These are phyloP conservation scores for Cacatua alba DNA, from an alignment of 2,113 vertebrate species.

Conservation along the genomic window DNA sequence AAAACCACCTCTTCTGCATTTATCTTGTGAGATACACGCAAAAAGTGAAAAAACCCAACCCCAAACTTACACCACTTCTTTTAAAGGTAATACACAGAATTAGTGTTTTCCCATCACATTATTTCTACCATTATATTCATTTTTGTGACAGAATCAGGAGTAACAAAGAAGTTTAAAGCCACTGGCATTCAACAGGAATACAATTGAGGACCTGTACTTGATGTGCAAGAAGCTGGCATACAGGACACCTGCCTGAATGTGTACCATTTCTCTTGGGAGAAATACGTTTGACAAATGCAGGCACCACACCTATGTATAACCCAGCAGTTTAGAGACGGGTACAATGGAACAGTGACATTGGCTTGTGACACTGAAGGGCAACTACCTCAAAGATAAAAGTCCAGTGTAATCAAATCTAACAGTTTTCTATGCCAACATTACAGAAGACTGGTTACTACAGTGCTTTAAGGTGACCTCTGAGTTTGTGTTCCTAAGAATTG, in stretches of 20 bases:
- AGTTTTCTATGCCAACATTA: neutral
- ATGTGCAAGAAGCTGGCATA: neutral
- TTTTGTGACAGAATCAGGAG: neutral
- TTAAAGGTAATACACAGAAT: neutral
- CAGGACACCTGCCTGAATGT: neutral
- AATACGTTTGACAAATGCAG: neutral
- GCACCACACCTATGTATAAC: neutral
- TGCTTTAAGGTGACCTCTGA: neutral
- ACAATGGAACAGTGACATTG: neutral
- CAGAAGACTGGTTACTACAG: neutral
- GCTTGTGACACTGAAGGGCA: neutral
- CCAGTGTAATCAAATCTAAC: neutral
- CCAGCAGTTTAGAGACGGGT: neutral
- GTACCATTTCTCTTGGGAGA: neutral
- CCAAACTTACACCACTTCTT: neutral
- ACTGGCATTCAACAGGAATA: neutral
- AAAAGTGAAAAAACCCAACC: neutral
- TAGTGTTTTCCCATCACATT: neutral
- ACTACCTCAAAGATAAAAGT: neutral
- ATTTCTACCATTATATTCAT: neutral
- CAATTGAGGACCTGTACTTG: neutral
- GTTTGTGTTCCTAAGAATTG: neutral
- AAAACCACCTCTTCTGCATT: rapidly evolving
- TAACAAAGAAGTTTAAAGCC: neutral
- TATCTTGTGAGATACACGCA: neutral